Evolutionary conservation across 2,797 vertebrate genomes (phyloP).

Genomic region (Sebastes kiyomatsui): DNA sequence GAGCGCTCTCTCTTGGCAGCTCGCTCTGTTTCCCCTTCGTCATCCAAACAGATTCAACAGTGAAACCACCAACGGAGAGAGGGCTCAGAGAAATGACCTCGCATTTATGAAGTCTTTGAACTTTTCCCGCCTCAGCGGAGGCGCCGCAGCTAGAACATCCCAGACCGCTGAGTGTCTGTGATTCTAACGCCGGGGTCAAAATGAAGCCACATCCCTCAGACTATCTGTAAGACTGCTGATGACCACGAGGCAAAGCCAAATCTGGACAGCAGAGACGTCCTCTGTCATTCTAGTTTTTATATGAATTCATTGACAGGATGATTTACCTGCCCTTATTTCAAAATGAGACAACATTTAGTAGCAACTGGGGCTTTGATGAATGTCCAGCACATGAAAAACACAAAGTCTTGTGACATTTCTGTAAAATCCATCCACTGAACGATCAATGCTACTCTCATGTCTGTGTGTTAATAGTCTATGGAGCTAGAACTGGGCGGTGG

Average conservation of each 20-base stretch:
- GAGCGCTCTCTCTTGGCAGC: background rate
- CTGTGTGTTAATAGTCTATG: no score
- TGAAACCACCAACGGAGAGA: slow-evolving; percentile 32
- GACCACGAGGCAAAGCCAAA: background rate
- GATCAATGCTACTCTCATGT: no score
- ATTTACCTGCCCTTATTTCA: no score
- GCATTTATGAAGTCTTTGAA: slow-evolving; percentile 61
- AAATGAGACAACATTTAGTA: no score
- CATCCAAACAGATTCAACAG: slow-evolving; percentile 37
- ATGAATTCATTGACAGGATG: no score
- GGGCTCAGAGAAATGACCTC: slow-evolving; percentile 38
- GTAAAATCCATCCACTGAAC: no score
- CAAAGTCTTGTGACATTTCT: no score
- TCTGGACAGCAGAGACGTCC: no score
- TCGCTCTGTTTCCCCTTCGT: slow-evolving; percentile 6
- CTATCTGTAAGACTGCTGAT: slow-evolving; percentile 15
- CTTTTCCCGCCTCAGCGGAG: slow-evolving; percentile 39
- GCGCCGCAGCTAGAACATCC: slow-evolving; percentile 43
- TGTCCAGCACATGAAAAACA: no score
- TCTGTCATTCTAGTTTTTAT: no score
- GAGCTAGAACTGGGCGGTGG: no score
- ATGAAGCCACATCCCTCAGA: slow-evolving; percentile 26
- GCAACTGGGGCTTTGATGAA: no score
- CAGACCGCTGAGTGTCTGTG: slow-evolving; percentile 43
- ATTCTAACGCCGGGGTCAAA: slow-evolving; percentile 30